Evolutionary conservation across 2,113 vertebrate genomes (phyloP), one percentile per base, ranked within the genome.

Genomic region (Apaloderma vittatum): DNA sequence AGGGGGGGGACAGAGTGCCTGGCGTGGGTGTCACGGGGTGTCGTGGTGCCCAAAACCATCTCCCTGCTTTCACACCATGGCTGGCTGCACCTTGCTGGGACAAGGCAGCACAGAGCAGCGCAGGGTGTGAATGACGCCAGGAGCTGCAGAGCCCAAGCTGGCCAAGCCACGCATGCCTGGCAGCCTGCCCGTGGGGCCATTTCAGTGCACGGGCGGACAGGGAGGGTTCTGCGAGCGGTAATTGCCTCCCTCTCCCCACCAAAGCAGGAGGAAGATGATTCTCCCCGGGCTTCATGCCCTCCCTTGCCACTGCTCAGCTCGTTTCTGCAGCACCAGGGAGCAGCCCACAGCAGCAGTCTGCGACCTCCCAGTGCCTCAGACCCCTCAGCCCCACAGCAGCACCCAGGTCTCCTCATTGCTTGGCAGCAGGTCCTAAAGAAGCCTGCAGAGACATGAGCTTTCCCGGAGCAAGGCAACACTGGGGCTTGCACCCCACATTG

Each of bases 101-200:
- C 1, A 6, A 37, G 19, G n/a, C 46, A 37, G 58, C 77, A 72
- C 1, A 0, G n/a, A 77, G 58, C 65, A 86, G 62, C 0, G 0
- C 63, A 83, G 78, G 48, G n/a, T 1, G 5, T 5, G 24, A 34
- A 81, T 12, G 6, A 7, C 5, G 72, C 90, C 0, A 17, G 63
- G 75, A 94, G 93, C 67, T 49, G 86, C 95, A 88, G 86, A 66
- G 34, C 68, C 83, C 0, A 5, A 34, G 84, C 49, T 61, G 49
- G 82, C 89, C 86, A 63, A 86, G 82, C 67, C 89, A 89, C 29
- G 20, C 85, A 57, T 18, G 77, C 66, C 90, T 95, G 92, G 95
- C 90, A 83, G 12, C 36, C 6, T 49, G 95, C 94, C 96, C 20
- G 2, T 0, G 24, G 82, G 93, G 88, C 91, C 93, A 92, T 92